phyloP scores from a whole-genome alignment of 2,797 vertebrate genomes.

The Pseudomugil gertrudae region DNA sequence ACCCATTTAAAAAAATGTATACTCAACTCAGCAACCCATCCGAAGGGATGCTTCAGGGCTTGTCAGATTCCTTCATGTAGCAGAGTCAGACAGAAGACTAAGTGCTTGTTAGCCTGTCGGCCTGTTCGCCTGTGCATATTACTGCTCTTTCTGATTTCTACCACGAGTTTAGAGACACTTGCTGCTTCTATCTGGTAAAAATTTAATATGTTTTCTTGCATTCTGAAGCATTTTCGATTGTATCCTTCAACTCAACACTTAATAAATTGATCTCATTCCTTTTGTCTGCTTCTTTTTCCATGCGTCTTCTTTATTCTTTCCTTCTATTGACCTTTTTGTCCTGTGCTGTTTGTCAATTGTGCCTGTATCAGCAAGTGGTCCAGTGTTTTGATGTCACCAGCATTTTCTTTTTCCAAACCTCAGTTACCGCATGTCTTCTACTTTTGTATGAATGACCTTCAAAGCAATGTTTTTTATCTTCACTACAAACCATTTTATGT shows the following conservation, averaged over 20 bases:
- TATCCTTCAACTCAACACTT: background rate
- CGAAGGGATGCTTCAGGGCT: constrained; percentile 23
- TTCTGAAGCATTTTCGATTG: constrained; percentile 6
- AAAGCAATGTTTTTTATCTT: constrained; percentile 18
- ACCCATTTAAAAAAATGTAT: background rate
- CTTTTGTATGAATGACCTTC: constrained; percentile 10
- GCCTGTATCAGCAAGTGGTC: background rate
- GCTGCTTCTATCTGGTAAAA: constrained; percentile 9
- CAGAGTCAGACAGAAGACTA: background rate
- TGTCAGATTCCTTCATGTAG: constrained; percentile 12
- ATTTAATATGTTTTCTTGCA: no score
- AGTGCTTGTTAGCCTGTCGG: constrained; percentile 18
- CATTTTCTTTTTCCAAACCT: background rate
- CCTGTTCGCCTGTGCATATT: constrained; percentile 14
- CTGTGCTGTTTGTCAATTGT: constrained; percentile 1
- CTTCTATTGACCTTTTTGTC: background rate
- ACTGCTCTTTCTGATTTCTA: constrained; percentile 5
- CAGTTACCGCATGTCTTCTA: background rate
- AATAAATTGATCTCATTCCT: background rate
- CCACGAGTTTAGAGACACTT: constrained; percentile 6
- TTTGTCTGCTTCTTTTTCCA: background rate
- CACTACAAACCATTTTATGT: no score
- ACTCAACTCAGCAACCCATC: constrained; percentile 16
- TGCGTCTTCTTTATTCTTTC: constrained; percentile 1
- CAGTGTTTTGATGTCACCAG: constrained; percentile 2